Base-by-base conservation (phyloP, 2,113 vertebrate species). In the Sigmodon hispidus region DNA sequence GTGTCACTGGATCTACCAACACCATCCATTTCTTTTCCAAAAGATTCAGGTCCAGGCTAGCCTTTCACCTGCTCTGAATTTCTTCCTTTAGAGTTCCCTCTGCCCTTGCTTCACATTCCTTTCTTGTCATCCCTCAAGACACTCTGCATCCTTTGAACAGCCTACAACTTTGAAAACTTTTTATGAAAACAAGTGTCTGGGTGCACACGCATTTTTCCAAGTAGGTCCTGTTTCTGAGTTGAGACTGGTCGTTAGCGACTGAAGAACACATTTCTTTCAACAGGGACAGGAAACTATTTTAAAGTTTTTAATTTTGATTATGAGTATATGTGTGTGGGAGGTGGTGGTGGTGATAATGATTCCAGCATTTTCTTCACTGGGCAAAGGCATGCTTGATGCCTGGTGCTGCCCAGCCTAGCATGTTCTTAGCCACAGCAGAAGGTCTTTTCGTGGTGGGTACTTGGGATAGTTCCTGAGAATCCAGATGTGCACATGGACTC, bases 151-250 rank as follows among this genome's bases (percentile, higher is more conserved):
- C 0, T 52, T 75, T 81, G 67, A 80, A 55, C 67, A 5, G 34
- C 76, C 17, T 73, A 5, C 24, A 76, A 81, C 83, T 94, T 77
- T 89, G 61, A 87, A 87, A 93, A 79, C 73, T 45, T 75, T 88
- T 84, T 65, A 45, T 40, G 4, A 26, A 45, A 76, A 65, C 59
- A 22, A 65, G 31, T 73, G 72, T 26, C 40, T 50, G 1, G 50
- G 48, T 89, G 48, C 22, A 17, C 79, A 24, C 84, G 16, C 77
- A 59, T 24, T 16, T 65, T 85, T 63, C 26, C 29, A 84, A 91
- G 83, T 40, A 21, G 50, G 4, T 16, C 26, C 15, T 87, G 3
- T 89, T 86, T 97, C 59, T 88, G 61, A 91, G 43, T 70, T 91
- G 69, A 93, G 70, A 40, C 17, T 87, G 55, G 26, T 43, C 31